Conservation (phyloP, 2,797 vertebrate species). For the Lemur catta region DNA sequence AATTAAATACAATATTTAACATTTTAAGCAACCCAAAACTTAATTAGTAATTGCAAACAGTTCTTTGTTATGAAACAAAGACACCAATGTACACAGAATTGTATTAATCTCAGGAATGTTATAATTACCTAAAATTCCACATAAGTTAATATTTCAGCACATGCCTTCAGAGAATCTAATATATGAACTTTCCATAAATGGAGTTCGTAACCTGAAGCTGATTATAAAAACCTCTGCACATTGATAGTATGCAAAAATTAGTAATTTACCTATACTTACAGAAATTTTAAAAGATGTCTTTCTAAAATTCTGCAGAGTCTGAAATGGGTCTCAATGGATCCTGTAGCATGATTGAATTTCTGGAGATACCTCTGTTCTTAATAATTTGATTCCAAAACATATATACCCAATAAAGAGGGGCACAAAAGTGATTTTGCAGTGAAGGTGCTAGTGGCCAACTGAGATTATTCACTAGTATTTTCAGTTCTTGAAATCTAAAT, state of each 20-base stretch:
- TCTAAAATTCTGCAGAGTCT: not conserved
- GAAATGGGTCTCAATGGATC: not conserved
- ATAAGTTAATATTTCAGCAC: not conserved
- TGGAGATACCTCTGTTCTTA: not conserved
- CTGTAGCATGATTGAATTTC: not conserved
- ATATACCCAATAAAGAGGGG: not conserved
- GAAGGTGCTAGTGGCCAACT: not conserved
- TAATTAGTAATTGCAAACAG: not conserved
- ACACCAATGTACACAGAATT: not conserved
- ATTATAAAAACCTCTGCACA: not conserved
- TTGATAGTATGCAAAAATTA: not conserved
- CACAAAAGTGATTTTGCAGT: not conserved
- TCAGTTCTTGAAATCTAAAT: not conserved
- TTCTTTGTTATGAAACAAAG: slow-evolving; percentile 1
- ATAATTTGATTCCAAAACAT: not conserved
- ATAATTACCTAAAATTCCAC: not conserved
- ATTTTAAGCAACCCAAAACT: slow-evolving; percentile 4
- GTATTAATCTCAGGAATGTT: not conserved
- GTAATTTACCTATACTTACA: not conserved
- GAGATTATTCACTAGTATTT: not conserved
- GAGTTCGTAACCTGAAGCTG: not conserved
- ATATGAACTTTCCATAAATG: not conserved
- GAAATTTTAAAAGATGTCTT: slow-evolving; percentile 2
- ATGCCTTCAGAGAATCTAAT: not conserved
- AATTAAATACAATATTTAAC: not conserved